Conservation (phyloP, 2,797 vertebrate genomes). For the Spea hammondii region DNA sequence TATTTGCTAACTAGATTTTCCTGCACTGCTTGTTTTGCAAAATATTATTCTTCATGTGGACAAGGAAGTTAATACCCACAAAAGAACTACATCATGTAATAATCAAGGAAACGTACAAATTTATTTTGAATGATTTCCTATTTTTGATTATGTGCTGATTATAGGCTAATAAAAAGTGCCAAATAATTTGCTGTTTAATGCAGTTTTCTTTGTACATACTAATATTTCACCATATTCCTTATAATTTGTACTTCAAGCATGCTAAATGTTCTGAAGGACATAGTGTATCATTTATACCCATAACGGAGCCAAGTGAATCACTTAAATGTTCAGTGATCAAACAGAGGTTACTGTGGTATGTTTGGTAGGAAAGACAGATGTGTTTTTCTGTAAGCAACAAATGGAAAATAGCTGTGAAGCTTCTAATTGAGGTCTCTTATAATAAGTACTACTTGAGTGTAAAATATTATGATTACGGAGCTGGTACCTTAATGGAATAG, state of each 20-base stretch:
- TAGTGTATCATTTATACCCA: conserved; percentile 18
- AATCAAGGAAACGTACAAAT: conserved; percentile 32
- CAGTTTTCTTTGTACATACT: conserved; percentile 18
- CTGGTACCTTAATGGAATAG: no score
- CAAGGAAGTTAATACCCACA: background rate
- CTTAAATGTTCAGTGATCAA: conserved; percentile 7
- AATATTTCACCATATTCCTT: conserved; percentile 16
- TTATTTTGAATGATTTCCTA: conserved; percentile 30
- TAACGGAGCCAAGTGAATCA: conserved; percentile 5
- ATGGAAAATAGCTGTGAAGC: background rate
- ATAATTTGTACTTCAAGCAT: background rate
- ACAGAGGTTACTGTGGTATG: conserved; percentile 13
- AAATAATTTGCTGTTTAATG: conserved; percentile 25
- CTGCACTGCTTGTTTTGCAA: conserved; percentile 6
- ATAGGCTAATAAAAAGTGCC: conserved; percentile 13
- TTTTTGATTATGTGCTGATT: conserved; percentile 39
- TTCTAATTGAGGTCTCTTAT: background rate
- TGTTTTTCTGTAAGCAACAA: conserved; percentile 5
- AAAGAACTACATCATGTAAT: conserved; percentile 1
- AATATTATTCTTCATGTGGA: conserved; percentile 9
- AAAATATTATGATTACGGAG: background rate
- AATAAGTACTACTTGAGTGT: background rate
- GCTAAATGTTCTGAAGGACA: conserved; percentile 16
- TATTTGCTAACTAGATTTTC: background rate
- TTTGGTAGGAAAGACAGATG: background rate